Evolutionary conservation across 2,888 invertebrate species (phyloP), one percentile per base, ranked within the genome.

Genomic region (Hofmannophila pseudospretella): DNA sequence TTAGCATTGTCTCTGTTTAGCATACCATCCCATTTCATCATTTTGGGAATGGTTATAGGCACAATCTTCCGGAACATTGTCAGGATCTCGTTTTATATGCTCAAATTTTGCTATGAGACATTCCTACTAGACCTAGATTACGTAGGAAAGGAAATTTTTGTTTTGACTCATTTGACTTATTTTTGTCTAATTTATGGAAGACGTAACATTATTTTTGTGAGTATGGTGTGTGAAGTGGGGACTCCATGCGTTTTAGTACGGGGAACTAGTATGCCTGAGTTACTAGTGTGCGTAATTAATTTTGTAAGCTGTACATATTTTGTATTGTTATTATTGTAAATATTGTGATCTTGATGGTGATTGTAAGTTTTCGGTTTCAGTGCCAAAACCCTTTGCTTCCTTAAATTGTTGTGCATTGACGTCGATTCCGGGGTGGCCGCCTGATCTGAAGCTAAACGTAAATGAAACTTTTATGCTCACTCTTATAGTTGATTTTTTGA

Each of bases 231-330:
- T 41, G 51, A 58, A 49, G 57, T 51, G 34, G 51, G 57, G 47
- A 41, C 64, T 63, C 56, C 66, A 66, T 84, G 51, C 79, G 84
- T 85, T 84, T 47, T 84, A 84, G 84, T 74, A 82, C 53, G 61
- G 55, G 42, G 67, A 45, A 55, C 44, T 37, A 4, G 51, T 32
- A 38, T 45, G 39, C 49, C 45, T 56, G 44, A 42, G 42, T 33
- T 39, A 39, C 32, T 54, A 62, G 51, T 52, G 49, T 52, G 38
- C 51, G 47, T 45, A 50, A 66, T 70, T 66, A 64, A 67, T 65
- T 65, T 67, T 54, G 44, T 52, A 69, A 71, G 67, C 47, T 81
- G 81, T 82, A 82, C 73, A 82, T 84, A 78, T 69, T 68, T 67
- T 32, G 65, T 76, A 28, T 13, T 30, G 22, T 36, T 35, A 33